A percentile compares a stretch with the other conserved stretches of the same genome.
Evolutionary conservation across 2,888 invertebrate species (phyloP).

Genomic region (Eucera pruinosa): DNA sequence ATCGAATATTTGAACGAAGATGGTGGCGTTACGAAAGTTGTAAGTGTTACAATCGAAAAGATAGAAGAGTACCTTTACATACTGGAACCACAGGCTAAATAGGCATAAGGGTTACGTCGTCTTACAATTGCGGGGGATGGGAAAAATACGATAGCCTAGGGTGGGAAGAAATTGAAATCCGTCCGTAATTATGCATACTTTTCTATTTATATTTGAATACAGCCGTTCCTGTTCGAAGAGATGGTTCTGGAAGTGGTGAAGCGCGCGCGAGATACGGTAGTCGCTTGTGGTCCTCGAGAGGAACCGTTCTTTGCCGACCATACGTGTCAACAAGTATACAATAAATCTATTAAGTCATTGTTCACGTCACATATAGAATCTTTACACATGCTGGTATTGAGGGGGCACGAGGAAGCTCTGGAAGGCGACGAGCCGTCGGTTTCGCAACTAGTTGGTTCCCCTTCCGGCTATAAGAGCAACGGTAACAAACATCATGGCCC

Average conservation of each 20-base stretch:
- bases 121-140: no score
- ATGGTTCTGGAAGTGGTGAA: slow-evolving; percentile 90
- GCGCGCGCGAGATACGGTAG: slow-evolving; percentile 89
- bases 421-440: slow-evolving; percentile 86
- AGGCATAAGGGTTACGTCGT: no score
- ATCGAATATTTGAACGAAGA: slow-evolving; percentile 93
- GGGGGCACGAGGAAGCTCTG: slow-evolving; percentile 88
- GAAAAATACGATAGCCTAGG: no score
- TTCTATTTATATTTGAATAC: slow-evolving; percentile 35
- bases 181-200: background rate
- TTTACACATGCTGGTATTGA: slow-evolving; percentile 90
- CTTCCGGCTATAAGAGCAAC: slow-evolving; percentile 84
- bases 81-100: no score
- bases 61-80: no score
- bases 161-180: no score
- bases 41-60: slow-evolving; percentile 83
- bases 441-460: slow-evolving; percentile 88
- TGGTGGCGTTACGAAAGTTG: slow-evolving; percentile 93
- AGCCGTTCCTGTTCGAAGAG: slow-evolving; percentile 90
- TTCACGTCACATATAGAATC: slow-evolving; percentile 85
- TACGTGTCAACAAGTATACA: slow-evolving; percentile 81
- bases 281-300: slow-evolving; percentile 90
- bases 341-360: slow-evolving; percentile 79
- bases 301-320: slow-evolving; percentile 86
- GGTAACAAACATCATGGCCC: slow-evolving; percentile 79